phyloP scores from a whole-genome alignment of 2,888 invertebrate genomes.

The Cyaniris semiargus region DNA sequence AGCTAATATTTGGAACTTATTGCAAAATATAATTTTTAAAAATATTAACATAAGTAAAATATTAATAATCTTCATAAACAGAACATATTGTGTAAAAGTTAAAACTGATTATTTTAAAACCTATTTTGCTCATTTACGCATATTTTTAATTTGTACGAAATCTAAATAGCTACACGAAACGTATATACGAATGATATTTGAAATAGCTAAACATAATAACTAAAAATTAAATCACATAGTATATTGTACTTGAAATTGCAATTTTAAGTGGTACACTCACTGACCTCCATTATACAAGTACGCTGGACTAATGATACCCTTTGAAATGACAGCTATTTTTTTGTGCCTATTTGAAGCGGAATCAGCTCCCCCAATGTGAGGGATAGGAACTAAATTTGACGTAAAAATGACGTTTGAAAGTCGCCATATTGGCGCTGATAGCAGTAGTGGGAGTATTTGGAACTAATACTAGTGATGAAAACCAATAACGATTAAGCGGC shows the following conservation, averaged over 20 bases:
- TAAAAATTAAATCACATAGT: not conserved
- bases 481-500: too few relatives aligned
- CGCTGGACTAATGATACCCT: too few relatives aligned
- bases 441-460: too few relatives aligned
- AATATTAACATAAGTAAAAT: not conserved
- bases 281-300: too few relatives aligned
- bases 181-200: not conserved
- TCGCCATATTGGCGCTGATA: too few relatives aligned
- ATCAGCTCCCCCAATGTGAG: too few relatives aligned
- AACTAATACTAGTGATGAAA: too few relatives aligned
- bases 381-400: too few relatives aligned
- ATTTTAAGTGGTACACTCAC: not conserved
- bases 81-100: not conserved
- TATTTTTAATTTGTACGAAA: not conserved
- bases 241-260: not conserved
- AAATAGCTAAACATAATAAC: not conserved
- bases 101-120: not conserved
- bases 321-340: too few relatives aligned
- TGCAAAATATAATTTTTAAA: not conserved
- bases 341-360: too few relatives aligned
- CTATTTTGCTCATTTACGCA: not conserved
- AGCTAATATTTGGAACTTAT: not conserved
- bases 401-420: too few relatives aligned
- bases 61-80: not conserved
- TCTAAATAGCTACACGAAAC: not conserved